Evolutionary conservation across 2,113 vertebrate species (phyloP), one percentile per base, ranked within the genome.

Genomic region (Lophura nycthemera): DNA sequence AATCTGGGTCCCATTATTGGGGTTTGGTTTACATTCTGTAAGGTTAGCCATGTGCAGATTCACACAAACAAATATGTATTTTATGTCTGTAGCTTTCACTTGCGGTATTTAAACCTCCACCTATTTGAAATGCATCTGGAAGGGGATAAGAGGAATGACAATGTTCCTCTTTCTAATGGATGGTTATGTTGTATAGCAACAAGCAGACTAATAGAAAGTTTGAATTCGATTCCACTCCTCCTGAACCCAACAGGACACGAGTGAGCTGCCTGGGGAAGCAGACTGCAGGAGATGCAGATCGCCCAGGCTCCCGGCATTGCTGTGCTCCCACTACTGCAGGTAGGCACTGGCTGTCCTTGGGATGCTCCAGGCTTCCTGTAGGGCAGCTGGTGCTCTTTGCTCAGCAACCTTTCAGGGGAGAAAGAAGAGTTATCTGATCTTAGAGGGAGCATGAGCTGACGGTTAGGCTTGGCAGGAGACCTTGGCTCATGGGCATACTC

Each of bases 61-160:
- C 95, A 92, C 95, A 90, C 96, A 96, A 96, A 95, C 93, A 93
- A 94, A 95, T 93, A 89, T 8, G 59, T 60, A 78, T 60, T 96
- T 95, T 86, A 45, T 86, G 79, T 78, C 89, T 92, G 84, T 47
- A 95, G 83, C 87, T 96, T 95, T 91, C 85, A 89, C 89, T 93
- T 91, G 83, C 16, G 91, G 93, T 92, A 88, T 92, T 92, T 92
- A 89, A 91, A 90, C 65, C 66, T 94, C 79, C 89, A 94, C 94
- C 94, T 94, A 78, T 87, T 95, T 86, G 72, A 89, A 93, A 84
- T 70, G 74, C 75, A 66, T 86, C 81, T 95, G 90, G 88, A 95
- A 95, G 57, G 24, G 73, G 83, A 91, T 95, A 3, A 95, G 91
- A 95, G 88, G 76, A 81, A 52, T 83, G 38, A 5, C 65, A 83